phyloP scores from a whole-genome alignment of 2,113 vertebrate genomes.

The Hylia prasina region DNA sequence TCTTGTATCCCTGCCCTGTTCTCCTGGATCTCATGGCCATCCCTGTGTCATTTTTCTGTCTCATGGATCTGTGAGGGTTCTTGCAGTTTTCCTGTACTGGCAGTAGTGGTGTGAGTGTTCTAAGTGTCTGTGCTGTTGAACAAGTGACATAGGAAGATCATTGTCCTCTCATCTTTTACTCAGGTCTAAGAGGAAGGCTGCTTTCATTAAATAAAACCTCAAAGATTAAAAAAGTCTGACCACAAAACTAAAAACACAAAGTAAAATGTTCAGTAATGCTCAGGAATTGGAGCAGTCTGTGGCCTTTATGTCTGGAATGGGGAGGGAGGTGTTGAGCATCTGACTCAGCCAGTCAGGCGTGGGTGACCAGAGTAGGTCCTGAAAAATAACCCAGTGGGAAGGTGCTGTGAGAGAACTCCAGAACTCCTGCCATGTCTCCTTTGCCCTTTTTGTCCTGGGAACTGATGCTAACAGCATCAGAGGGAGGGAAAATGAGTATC shows the following conservation, averaged over 20 bases:
- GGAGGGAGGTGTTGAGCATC: neutral
- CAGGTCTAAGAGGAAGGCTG: neutral
- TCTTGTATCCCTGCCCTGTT: neutral
- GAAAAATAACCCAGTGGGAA: neutral
- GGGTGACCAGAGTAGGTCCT: neutral
- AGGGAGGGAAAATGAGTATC: neutral
- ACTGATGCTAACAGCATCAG: neutral
- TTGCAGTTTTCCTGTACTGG: neutral
- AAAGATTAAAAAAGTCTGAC: neutral
- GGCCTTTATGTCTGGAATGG: neutral
- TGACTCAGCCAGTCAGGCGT: neutral
- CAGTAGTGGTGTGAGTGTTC: neutral
- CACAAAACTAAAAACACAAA: neutral
- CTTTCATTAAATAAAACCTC: neutral
- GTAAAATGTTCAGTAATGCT: neutral
- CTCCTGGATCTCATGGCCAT: neutral
- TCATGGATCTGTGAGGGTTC: neutral
- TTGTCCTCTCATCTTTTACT: neutral
- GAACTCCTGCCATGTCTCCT: neutral
- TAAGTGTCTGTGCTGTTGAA: neutral
- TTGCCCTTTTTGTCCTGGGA: neutral
- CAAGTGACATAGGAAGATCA: neutral
- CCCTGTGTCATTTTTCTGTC: neutral
- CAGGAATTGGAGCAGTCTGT: neutral
- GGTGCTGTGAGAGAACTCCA: neutral